phyloP scores from a whole-genome alignment of 2,797 vertebrate species.

The Syncerus caffer region DNA sequence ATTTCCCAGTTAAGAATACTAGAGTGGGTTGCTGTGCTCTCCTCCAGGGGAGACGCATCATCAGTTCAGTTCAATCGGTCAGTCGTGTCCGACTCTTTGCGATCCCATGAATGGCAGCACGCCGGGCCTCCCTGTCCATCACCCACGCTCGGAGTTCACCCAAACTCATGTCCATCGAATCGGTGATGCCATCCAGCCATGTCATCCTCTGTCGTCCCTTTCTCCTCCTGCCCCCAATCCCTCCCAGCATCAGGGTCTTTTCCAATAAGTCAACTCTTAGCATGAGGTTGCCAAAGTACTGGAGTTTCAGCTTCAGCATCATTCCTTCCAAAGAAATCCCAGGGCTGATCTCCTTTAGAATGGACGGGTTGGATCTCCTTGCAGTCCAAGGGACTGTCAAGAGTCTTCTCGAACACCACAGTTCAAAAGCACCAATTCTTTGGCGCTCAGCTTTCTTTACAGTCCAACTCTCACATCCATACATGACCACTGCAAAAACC shows the following conservation, averaged over 20 bases:
- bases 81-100: fast-evolving
- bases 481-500: too few relatives aligned
- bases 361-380: too few relatives aligned
- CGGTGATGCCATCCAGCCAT: not conserved
- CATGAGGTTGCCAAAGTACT: not conserved
- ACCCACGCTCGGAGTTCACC: not conserved
- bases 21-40: too few relatives aligned
- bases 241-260: not conserved
- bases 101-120: not conserved
- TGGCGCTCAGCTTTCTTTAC: fast-evolving
- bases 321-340: not conserved
- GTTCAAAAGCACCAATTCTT: too few relatives aligned
- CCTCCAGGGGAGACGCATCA: not conserved
- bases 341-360: too few relatives aligned
- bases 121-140: not conserved
- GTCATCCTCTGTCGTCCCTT: fast-evolving
- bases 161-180: fast-evolving
- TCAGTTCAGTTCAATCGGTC: not conserved
- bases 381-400: too few relatives aligned
- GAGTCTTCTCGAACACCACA: too few relatives aligned
- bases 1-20: not conserved
- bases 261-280: fast-evolving
- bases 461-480: too few relatives aligned
- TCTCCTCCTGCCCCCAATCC: not conserved
- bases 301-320: not conserved